phyloP scores from a whole-genome alignment of 30 jellyfish, hydroid and myxozoan genomes.

The Turritopsis dohrnii region DNA sequence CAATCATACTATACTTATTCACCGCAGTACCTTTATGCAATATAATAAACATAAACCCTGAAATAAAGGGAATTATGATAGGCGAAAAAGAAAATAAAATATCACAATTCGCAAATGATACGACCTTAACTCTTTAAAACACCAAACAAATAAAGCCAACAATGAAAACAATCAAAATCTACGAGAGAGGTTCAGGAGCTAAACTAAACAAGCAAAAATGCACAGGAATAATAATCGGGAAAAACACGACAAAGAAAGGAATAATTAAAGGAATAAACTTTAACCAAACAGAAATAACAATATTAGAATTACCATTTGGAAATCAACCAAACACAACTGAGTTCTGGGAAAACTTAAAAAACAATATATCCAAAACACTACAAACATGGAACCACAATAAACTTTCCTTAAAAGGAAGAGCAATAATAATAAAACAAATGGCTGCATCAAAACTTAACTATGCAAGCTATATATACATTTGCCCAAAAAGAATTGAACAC shows the following conservation, averaged over 20 bases:
- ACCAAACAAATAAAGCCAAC: not conserved
- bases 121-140: not conserved
- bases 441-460: not conserved
- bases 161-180: not conserved
- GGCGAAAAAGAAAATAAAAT: no score
- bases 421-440: not conserved
- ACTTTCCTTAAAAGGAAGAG: constrained; percentile 1
- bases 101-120: constrained; percentile 4
- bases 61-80: not conserved
- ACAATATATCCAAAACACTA: not conserved
- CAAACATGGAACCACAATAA: not conserved
- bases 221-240: not conserved
- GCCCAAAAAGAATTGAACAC: not conserved
- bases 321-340: not conserved
- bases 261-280: not conserved
- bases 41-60: not conserved
- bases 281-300: no score
- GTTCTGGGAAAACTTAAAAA: not conserved
- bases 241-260: not conserved
- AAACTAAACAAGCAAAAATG: not conserved
- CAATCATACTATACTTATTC: not conserved
- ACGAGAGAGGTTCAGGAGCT: not conserved
- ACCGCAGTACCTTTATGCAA: not conserved
- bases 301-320: not conserved
- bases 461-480: not conserved